phyloP scores from a whole-genome alignment of 2,888 invertebrate genomes.

The Rotaria macrura region DNA sequence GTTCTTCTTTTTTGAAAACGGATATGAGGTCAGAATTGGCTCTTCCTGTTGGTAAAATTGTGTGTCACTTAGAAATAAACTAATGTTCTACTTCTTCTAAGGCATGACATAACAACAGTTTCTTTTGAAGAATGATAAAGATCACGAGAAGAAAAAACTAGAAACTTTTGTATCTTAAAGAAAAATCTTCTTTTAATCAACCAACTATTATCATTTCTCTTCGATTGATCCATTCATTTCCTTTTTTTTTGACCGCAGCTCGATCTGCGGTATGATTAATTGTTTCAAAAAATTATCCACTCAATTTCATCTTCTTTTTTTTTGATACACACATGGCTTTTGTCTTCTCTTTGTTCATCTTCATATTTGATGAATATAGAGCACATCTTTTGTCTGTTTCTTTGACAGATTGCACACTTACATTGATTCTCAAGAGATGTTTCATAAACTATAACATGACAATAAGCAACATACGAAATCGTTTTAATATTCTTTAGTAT shows the following conservation, averaged over 20 bases:
- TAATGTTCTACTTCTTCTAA: too few species aligned
- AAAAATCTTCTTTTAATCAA: neutral
- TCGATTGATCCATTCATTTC: neutral
- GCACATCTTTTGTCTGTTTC: neutral
- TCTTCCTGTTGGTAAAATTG: too few species aligned
- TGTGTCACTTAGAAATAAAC: too few species aligned
- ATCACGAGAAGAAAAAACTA: too few species aligned
- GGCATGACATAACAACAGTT: too few species aligned
- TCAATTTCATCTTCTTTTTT: neutral
- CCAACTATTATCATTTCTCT: neutral
- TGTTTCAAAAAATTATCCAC: neutral
- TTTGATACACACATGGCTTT: neutral
- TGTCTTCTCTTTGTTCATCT: neutral
- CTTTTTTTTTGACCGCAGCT: neutral
- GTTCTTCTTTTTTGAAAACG: too few species aligned
- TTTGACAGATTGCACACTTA: neutral
- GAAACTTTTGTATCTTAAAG: neutral
- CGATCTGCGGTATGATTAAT: neutral
- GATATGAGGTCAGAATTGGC: too few species aligned
- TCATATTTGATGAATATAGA: neutral
- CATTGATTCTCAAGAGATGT: neutral
- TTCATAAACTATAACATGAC: neutral
- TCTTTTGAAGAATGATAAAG: too few species aligned
- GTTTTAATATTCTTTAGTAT: neutral
- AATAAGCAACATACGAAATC: neutral